Conservation (phyloP, 2,888 invertebrate genomes). For the Oxyteleia sp. region DNA sequence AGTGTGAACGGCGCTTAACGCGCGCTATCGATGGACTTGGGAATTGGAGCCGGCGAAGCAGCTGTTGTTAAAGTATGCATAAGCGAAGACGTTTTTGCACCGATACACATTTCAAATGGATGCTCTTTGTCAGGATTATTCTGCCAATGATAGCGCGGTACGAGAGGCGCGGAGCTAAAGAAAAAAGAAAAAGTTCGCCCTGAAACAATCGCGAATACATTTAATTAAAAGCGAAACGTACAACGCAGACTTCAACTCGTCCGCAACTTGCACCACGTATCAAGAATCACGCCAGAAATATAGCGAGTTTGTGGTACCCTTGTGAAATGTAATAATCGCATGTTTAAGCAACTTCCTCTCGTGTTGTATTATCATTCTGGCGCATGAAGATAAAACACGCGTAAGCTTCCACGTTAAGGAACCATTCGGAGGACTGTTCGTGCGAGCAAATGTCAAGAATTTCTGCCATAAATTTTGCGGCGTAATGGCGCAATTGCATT, state of each 20-base stretch:
- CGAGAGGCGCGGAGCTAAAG: too few species aligned
- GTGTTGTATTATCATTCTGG: conserved; percentile 39
- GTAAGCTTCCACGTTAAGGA: conserved; percentile 28
- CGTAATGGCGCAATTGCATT: conserved; percentile 4
- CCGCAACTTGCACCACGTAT: conserved; percentile 12
- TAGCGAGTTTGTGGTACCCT: conserved; percentile 17
- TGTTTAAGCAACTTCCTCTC: conserved; percentile 32
- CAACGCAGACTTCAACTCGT: background rate
- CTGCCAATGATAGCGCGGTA: conserved; percentile 49
- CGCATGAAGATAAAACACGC: conserved; percentile 31
- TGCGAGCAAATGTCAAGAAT: conserved; percentile 28
- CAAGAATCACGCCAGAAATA: conserved; percentile 18
- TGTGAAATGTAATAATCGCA: conserved; percentile 25
- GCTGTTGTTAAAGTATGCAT: conserved; percentile 86
- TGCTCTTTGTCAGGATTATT: conserved; percentile 75
- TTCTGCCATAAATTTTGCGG: conserved; percentile 7
- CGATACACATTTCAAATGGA: conserved; percentile 77
- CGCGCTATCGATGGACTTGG: conserved; percentile 84
- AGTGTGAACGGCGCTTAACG: conserved; percentile 37
- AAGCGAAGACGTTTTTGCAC: conserved; percentile 84
- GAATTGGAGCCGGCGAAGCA: conserved; percentile 84
- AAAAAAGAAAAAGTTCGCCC: too few species aligned
- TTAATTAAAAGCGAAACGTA: conserved; percentile 1
- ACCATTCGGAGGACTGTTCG: conserved; percentile 27
- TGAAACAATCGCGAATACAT: conserved; percentile 3